Evolutionary conservation across 2,888 invertebrate genomes (phyloP).

Genomic region (Chydorus sphaericus): DNA sequence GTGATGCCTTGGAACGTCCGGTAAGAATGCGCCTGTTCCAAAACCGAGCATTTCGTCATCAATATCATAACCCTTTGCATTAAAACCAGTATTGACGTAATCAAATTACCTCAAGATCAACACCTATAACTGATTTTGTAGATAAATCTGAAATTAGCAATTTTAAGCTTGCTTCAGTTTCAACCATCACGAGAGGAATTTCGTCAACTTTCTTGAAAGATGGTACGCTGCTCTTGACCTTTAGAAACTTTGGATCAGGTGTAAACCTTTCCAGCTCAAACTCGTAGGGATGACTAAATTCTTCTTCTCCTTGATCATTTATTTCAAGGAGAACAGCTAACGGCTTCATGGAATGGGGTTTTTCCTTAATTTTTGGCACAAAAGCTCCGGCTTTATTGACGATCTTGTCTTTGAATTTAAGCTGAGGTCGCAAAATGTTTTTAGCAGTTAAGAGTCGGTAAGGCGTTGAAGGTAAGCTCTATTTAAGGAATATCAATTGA

Average conservation of each 20-base stretch:
- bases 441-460: slow-evolving; percentile 45
- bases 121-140: slow-evolving; percentile 55
- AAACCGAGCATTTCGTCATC: background rate
- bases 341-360: slow-evolving; percentile 75
- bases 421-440: slow-evolving; percentile 63
- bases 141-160: slow-evolving; percentile 49
- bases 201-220: slow-evolving; percentile 37
- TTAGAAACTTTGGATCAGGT: slow-evolving; percentile 38
- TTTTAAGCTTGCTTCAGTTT: slow-evolving; percentile 45
- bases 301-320: slow-evolving; percentile 38
- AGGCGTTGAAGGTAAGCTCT: background rate
- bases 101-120: slow-evolving; percentile 51
- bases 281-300: slow-evolving; percentile 73
- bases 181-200: slow-evolving; percentile 52
- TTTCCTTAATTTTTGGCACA: slow-evolving; percentile 65
- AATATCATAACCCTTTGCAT: background rate
- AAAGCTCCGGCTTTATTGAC: slow-evolving; percentile 68
- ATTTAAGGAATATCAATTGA: background rate
- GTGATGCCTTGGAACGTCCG: slow-evolving; percentile 86
- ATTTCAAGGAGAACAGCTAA: slow-evolving; percentile 55
- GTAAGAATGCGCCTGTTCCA: slow-evolving; percentile 66
- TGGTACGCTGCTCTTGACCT: background rate
- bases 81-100: background rate
- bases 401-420: slow-evolving; percentile 64
- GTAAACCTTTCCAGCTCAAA: slow-evolving; percentile 61